phyloP scores from a whole-genome alignment of 1,140 invertebrate genomes.

The Dendrolimus punctatus region DNA sequence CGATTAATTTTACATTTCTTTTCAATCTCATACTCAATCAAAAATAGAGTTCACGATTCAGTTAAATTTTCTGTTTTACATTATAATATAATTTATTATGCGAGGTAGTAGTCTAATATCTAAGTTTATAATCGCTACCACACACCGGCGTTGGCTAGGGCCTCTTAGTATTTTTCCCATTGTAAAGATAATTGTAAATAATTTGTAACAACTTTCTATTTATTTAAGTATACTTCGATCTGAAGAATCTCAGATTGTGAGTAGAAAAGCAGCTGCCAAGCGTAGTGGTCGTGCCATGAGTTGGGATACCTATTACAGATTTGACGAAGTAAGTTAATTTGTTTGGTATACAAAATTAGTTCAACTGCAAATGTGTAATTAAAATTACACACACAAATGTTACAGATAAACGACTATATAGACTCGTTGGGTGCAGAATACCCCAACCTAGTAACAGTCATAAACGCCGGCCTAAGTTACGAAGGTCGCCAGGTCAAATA shows the following conservation, averaged over 20 bases:
- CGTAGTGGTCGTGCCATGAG: constrained; percentile 32
- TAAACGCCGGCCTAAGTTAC: constrained; percentile 68
- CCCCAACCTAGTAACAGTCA: constrained; percentile 62
- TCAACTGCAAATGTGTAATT: too few species aligned
- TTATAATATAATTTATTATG: too few species aligned
- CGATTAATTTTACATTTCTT: too few species aligned
- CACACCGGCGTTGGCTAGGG: too few species aligned
- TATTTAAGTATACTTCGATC: constrained; percentile 38
- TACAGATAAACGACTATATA: constrained; percentile 72
- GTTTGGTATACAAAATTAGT: too few species aligned
- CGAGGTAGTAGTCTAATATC: too few species aligned
- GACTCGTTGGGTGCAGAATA: constrained; percentile 62
- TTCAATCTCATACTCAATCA: too few species aligned
- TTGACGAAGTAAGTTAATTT: constrained; percentile 32
- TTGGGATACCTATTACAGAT: constrained; percentile 48
- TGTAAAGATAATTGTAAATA: too few species aligned
- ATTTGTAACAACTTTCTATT: background rate
- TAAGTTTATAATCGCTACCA: too few species aligned
- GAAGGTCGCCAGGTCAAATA: constrained; percentile 72
- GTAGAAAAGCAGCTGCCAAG: constrained; percentile 19
- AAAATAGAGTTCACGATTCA: too few species aligned
- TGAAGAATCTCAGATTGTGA: constrained; percentile 32
- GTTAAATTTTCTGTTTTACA: too few species aligned
- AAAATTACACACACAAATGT: constrained; percentile 1
- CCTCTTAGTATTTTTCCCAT: too few species aligned